Percentiles rank a stretch among this genome's conserved stretches.
Evolutionary conservation across 1,140 invertebrate species (phyloP).

Genomic region (Drosophila albomicans): DNA sequence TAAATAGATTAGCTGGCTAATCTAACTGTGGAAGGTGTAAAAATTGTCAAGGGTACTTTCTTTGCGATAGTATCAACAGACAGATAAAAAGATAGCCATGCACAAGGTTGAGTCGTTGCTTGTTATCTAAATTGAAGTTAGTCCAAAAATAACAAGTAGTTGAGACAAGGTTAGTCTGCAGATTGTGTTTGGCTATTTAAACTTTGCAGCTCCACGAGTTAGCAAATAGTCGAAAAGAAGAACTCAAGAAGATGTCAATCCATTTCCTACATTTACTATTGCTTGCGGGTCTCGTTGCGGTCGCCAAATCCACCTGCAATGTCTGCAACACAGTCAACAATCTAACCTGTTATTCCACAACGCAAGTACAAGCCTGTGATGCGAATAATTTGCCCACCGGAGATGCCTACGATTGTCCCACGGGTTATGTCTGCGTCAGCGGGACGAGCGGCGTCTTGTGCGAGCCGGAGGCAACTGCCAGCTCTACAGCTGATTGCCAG

Average conservation of each 20-base stretch:
- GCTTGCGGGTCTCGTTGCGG: conserved; percentile 28
- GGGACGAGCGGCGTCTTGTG: conserved; percentile 53
- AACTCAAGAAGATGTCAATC: conserved; percentile 8
- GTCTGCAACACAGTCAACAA: conserved; percentile 60
- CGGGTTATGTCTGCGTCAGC: conserved; percentile 65
- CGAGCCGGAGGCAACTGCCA: conserved; percentile 12
- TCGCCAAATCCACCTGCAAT: conserved; percentile 54
- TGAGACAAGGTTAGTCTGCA: conserved; percentile 30
- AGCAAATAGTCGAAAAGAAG: conserved; percentile 32
- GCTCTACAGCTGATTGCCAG: conserved; percentile 42
- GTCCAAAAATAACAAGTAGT: not conserved
- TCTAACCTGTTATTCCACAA: conserved; percentile 71
- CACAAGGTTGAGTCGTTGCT: conserved; percentile 47
- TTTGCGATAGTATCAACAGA: not conserved
- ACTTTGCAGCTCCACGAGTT: conserved; percentile 8
- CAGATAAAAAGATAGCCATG: conserved; percentile 2
- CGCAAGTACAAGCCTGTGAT: conserved; percentile 66
- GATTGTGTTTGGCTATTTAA: conserved; percentile 56
- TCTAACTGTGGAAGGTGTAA: not conserved
- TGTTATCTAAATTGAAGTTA: conserved; percentile 68
- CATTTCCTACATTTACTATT: conserved; percentile 20
- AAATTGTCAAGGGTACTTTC: not conserved
- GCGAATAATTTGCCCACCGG: conserved; percentile 47
- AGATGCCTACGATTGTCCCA: conserved; percentile 51
- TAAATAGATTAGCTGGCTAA: conserved; percentile 3